Percentiles rank a stretch among this genome's conserved stretches.
These are phyloP conservation scores for Sogatella furcifera DNA, from an alignment of 1,140 invertebrate species.

Conservation along the genomic window DNA sequence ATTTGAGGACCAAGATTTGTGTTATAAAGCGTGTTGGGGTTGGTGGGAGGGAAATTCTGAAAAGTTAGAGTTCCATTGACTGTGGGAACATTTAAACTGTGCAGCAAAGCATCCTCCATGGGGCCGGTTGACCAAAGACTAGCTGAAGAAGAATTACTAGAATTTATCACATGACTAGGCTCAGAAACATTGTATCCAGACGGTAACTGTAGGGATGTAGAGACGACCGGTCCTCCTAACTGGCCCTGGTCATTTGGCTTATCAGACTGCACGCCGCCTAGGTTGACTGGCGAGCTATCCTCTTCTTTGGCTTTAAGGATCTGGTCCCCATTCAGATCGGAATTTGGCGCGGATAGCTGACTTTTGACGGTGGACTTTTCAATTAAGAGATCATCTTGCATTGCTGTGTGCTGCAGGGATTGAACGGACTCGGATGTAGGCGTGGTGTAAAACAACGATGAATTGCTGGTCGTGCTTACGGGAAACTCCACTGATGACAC, in stretches of 20 bases:
- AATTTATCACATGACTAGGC: conserved; percentile 27
- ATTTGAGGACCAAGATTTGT: conserved; percentile 30
- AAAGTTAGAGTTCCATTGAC: conserved; percentile 39
- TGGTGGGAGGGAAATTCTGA: conserved; percentile 36
- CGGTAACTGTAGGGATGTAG: conserved; percentile 27
- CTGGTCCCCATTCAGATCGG: conserved; percentile 24
- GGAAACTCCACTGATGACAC: conserved; percentile 36
- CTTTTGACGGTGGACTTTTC: conserved; percentile 35
- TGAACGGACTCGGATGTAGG: conserved; percentile 25
- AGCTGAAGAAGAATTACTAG: conserved; percentile 29
- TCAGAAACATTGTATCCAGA: conserved; percentile 26
- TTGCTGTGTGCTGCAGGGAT: conserved; percentile 29
- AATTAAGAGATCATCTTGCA: conserved; percentile 41
- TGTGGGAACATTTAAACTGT: conserved; percentile 33
- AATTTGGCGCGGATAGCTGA: conserved; percentile 27
- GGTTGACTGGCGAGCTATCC: conserved; percentile 21
- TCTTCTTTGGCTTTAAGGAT: conserved; percentile 25
- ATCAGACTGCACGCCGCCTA: conserved; percentile 21
- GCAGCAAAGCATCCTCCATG: conserved; percentile 36
- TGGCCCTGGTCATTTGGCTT: conserved; percentile 26
- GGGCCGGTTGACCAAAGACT: conserved; percentile 35
- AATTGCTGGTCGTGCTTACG: conserved; percentile 29
- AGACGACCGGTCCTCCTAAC: conserved; percentile 21
- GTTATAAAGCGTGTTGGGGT: conserved; percentile 30
- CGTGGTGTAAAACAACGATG: conserved; percentile 35